These are phyloP conservation scores for Edolisoma coerulescens DNA, from an alignment of 2,113 vertebrate species.

Conservation along the genomic window DNA sequence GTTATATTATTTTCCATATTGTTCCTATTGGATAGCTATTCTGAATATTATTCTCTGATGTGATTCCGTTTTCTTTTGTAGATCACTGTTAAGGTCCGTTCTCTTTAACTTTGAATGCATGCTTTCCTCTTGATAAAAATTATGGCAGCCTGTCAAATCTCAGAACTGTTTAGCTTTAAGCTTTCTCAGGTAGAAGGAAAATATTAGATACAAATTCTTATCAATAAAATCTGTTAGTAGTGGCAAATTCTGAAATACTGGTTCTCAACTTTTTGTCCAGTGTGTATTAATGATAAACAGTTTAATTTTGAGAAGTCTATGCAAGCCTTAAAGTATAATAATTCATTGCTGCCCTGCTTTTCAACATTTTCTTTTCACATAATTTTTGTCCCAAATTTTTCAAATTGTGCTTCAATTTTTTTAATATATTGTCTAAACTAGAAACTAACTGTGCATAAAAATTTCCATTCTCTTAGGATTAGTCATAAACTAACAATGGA, in stretches of 20 bases:
- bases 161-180: neutral
- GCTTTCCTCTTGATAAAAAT: neutral
- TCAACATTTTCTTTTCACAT: neutral
- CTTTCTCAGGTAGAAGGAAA: neutral
- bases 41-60: neutral
- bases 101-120: neutral
- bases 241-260: neutral
- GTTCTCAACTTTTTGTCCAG: neutral
- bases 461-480: constrained; percentile 2
- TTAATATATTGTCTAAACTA: neutral
- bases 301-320: neutral
- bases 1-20: neutral
- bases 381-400: neutral
- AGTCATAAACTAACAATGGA: neutral
- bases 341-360: neutral
- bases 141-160: neutral
- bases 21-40: neutral
- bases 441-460: constrained; percentile 7
- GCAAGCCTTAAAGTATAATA: neutral
- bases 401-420: neutral
- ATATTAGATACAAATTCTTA: neutral
- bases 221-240: neutral
- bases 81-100: neutral
- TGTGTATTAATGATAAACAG: neutral
- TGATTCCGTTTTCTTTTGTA: neutral